A percentile compares a stretch with the other conserved stretches of the same genome.
These are phyloP conservation scores for Pemphigus obesinymphae DNA, from an alignment of 1,140 invertebrate species.

Conservation along the genomic window DNA sequence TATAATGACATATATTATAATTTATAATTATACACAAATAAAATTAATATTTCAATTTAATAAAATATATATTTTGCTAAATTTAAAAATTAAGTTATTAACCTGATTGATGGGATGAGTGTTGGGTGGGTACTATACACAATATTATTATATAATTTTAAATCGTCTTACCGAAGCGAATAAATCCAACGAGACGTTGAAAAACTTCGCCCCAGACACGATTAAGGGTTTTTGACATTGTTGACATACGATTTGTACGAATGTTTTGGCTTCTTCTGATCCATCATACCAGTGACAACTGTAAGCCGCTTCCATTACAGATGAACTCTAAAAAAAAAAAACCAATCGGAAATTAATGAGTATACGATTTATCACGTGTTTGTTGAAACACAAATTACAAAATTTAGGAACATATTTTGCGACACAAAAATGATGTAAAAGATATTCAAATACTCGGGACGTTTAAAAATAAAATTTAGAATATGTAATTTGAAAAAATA, in stretches of 20 bases:
- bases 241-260: conserved; percentile 84
- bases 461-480: no score
- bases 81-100: no score
- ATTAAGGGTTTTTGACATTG: conserved; percentile 82
- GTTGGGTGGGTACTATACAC: no score
- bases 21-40: not conserved
- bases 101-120: no score
- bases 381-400: no score
- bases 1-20: no score
- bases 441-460: no score
- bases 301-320: conserved; percentile 82
- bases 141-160: no score
- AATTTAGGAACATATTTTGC: no score
- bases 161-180: conserved; percentile 74
- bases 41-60: not conserved
- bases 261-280: conserved; percentile 80
- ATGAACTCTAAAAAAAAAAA: conserved; percentile 63
- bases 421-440: no score
- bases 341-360: not conserved
- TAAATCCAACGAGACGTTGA: conserved; percentile 77
- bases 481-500: no score
- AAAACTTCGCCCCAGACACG: conserved; percentile 80
- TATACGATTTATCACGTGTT: not conserved
- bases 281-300: conserved; percentile 84
- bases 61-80: not conserved